These are phyloP conservation scores for Nyctereutes procyonoides DNA, from an alignment of 2,113 vertebrate genomes.

Conservation along the genomic window DNA sequence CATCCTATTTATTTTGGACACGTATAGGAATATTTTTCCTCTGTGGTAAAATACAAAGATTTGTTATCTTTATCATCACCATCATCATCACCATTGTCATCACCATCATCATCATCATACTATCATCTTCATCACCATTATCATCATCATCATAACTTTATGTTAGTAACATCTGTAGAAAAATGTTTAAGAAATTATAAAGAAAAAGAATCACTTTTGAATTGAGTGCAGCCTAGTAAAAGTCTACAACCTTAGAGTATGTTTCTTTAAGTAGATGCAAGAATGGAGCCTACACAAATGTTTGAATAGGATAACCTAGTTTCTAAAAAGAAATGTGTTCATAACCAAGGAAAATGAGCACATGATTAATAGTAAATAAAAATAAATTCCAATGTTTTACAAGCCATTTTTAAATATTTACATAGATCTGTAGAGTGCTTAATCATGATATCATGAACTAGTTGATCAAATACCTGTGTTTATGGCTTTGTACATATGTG, in stretches of 20 bases:
- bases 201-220: background rate
- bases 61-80: background rate
- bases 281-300: background rate
- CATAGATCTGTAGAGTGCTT: background rate
- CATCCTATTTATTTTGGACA: background rate
- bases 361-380: background rate
- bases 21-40: background rate
- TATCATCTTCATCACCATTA: too few relatives aligned
- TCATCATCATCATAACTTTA: background rate
- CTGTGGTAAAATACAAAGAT: background rate
- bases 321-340: background rate
- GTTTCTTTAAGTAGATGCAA: background rate
- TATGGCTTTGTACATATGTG: background rate
- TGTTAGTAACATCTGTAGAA: background rate
- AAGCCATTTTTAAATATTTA: background rate
- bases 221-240: background rate
- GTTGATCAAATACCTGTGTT: background rate
- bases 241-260: background rate
- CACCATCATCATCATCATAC: background rate
- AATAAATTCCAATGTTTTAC: background rate
- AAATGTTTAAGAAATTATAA: background rate
- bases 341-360: background rate
- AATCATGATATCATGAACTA: background rate
- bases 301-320: background rate
- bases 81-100: background rate